Base-by-base conservation (phyloP, 2,888 invertebrate species). In the Onthophagus sagittarius region DNA sequence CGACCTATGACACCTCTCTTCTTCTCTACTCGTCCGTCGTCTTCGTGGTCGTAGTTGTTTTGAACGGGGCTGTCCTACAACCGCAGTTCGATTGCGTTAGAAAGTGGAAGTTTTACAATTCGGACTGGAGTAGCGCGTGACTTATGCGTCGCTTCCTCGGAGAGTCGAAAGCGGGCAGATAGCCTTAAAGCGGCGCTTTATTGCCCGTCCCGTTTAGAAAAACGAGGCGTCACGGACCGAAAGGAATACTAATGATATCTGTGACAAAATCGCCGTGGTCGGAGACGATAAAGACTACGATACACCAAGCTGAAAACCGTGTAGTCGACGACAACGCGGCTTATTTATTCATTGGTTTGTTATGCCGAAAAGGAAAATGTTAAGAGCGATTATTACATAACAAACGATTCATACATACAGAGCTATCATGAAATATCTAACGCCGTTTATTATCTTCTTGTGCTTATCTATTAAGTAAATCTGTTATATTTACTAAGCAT, bases 81-180 rank as follows among this genome's bases (percentile, higher is more conserved):
- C 77, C 70, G 75, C 75, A 73, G 72, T 71, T 73, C 67, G 76
- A 79, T 77, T 79, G 76, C 76, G 79, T 79, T 79, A 79, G 79
- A 79, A 79, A 79, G 79, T 79, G 76, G 77, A 78, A 74, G 76
- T 72, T 72, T 71, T 77, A 79, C 76, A 78, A 79, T 79, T 79
- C 79, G 79, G 77, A 77, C 78, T 78, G 75, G 75, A 77, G 39
- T 53, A 53, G 9, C 74, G 76, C 77, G 79, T 78, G 78, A 79
- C 79, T 78, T 79, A 79, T 79, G 77, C 76, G 77, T 72, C 75
- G 73, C 71, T 72, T 73, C 73, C 65, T 63, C 62, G 63, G 31
- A 53, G 63, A 65, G 69, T 72, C 63, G 71, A 32, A 53, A 53
- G 53, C 72, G 65, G 32, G 15, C 70, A 33, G 73, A 73, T 73